Base-by-base conservation (phyloP, 1,140 invertebrate genomes). In the Conus betulinus region DNA sequence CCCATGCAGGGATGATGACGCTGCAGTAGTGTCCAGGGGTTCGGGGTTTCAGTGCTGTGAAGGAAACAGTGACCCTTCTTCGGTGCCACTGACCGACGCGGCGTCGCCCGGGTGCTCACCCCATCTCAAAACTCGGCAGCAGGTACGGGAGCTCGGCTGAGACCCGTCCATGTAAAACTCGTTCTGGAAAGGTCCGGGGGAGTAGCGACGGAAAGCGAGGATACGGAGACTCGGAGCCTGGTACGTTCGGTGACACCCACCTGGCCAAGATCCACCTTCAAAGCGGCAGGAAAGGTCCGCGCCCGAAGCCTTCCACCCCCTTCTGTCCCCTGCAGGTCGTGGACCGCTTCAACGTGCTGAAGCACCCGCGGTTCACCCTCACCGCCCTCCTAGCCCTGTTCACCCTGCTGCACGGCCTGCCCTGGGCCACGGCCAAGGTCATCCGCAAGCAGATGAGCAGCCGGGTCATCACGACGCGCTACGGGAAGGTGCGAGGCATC, bases 401-500 rank as follows among this genome's bases (percentile, higher is more conserved):
- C 17, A 71, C 88, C 25, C 57, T 87, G 3, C 25, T 89, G 23
- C 71, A 88, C 17, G n/a, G 88, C 57, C 63, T 91, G 5, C 74
- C 84, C 20, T 57, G 82, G 60, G 52, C 83, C 71, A 39, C 82
- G 25, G 86, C 87, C 74, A 60, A 90, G 60, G 92, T 92, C 11
- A 89, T 90, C 85, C 89, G 87, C 55, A 89, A 90, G 27, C 88
- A 91, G 76, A 74, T 93, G 87, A 93, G 91, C 27, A 83, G 91
- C 10, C 97, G 98, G 88, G 89, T 92, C 1, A 90, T 93, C n/a
- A 90, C 86, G 25, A 93, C 92, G 39, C 88, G 91, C 71, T 98
- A 98, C 94, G 98, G 98, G 79, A 97, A 97, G 93, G 96, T 99
- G 51, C 97, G 98, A 92, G 98, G 98, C 52, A 96, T 98, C 91